Conservation (phyloP, 2,797 vertebrate genomes). For the Manis javanica region DNA sequence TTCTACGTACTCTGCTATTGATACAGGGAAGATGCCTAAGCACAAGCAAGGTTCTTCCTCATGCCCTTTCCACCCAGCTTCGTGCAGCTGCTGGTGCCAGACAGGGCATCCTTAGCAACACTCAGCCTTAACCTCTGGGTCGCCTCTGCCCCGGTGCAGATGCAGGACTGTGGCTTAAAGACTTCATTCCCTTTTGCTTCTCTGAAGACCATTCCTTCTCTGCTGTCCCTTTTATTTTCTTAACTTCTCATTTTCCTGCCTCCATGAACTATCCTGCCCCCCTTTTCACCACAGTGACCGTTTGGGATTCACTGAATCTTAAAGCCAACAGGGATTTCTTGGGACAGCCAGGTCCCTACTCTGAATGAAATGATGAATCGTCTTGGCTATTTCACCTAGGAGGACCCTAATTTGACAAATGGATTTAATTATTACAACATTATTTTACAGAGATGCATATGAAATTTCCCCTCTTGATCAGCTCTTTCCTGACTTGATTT, state of each 20-base stretch:
- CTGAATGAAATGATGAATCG: not conserved
- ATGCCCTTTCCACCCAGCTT: fast-evolving
- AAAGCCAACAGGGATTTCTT: not conserved
- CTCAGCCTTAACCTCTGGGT: not conserved
- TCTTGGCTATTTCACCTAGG: not conserved
- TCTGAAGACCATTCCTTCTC: not conserved
- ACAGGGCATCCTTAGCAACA: too few species aligned
- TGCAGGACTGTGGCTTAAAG: fast-evolving
- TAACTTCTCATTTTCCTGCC: not conserved
- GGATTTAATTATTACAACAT: not conserved
- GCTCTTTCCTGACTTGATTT: not conserved
- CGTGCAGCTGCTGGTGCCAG: fast-evolving
- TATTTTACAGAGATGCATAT: not conserved
- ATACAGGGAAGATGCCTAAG: not conserved
- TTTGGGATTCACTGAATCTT: not conserved
- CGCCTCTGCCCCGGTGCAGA: fast-evolving
- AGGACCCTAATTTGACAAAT: not conserved
- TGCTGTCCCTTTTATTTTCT: not conserved
- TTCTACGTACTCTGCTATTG: not conserved
- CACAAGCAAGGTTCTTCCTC: too few species aligned
- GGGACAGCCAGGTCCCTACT: not conserved
- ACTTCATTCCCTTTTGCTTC: not conserved
- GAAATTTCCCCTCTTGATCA: not conserved
- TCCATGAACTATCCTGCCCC: not conserved
- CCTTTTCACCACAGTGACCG: fast-evolving